Base-by-base conservation (phyloP, 37 sponge, comb jelly and placozoan species). In the Agelas oroides region DNA sequence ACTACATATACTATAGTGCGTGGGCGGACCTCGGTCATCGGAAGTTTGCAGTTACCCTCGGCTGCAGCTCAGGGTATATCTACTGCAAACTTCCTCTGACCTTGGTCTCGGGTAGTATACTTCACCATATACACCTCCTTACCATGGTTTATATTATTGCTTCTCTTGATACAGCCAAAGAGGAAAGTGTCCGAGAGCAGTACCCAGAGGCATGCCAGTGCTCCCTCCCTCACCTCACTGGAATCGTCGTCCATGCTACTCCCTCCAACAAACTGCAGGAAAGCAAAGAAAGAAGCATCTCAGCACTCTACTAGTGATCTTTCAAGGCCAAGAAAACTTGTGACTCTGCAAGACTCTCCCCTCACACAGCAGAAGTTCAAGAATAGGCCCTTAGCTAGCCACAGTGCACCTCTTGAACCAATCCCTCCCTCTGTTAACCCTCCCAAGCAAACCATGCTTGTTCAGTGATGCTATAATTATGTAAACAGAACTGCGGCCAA, bases 201-300 rank as follows among this genome's bases (percentile, higher is more conserved):
- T 33, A 33, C 20, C 16, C 24, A 35, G 16, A 78, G 78, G 19
- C 66, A 87, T 62, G 30, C 88, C 18, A 88, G 89, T 76, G 89
- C 89, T 13, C 89, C 89, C 25, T 81, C 89, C 6, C 89, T 88
- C 36, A 63, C 74, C 30, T 72, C 76, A 23, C 73, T 52, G 46
- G 23, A 18, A 65, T 27, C 53, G 11, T 25, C 62, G 6, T 3
- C 46, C 6, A 6, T 19, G 53, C 23, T 41, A 39, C 53, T 71
- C 23, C 53, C 23, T 71, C 73, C 33, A 2, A 19, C 53, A 11
- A 16, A 19, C 28, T 14, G 19, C 53, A 46, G 46, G 8, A 46
- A 8, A 46, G 2, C 73, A 38, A 38, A 71, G 53, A 71, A 71
- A 46, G 53, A 38, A 20, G 41, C 19, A 19, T 39, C 53, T 11